Conservation (phyloP, 2,113 vertebrate genomes). For the Tichodroma muraria region DNA sequence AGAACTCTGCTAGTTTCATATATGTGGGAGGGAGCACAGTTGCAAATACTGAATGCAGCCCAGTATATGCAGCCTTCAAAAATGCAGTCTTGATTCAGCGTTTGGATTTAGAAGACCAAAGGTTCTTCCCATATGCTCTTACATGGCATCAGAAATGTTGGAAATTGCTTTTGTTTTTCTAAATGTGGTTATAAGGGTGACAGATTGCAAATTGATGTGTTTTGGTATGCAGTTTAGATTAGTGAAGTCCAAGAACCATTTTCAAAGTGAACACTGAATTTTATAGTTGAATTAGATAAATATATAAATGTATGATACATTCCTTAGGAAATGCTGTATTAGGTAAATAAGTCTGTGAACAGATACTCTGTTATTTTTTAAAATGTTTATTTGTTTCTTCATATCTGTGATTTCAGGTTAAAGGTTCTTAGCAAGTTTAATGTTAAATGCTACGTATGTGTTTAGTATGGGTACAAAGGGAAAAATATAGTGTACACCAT, state of each 20-base stretch:
- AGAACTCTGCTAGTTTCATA: background rate
- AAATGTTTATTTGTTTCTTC: background rate
- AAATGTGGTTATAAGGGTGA: background rate
- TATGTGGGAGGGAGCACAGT: background rate
- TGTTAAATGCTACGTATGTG: background rate
- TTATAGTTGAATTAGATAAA: background rate
- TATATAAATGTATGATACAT: background rate
- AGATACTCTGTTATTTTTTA: background rate
- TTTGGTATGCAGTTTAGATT: background rate
- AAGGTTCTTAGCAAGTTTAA: background rate
- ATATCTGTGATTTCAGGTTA: background rate
- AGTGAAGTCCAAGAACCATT: background rate
- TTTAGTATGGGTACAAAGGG: background rate
- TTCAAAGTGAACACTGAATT: background rate
- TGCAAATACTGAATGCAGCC: background rate
- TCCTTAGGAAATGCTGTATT: background rate
- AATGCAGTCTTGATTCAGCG: background rate
- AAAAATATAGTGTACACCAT: background rate
- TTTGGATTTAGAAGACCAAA: background rate
- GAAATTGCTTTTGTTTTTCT: background rate
- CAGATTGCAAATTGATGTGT: background rate
- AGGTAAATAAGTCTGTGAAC: background rate
- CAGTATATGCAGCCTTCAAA: background rate
- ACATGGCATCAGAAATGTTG: background rate
- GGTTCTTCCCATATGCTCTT: background rate